phyloP scores from a whole-genome alignment of 2,888 invertebrate species.

The Emesis castigata region DNA sequence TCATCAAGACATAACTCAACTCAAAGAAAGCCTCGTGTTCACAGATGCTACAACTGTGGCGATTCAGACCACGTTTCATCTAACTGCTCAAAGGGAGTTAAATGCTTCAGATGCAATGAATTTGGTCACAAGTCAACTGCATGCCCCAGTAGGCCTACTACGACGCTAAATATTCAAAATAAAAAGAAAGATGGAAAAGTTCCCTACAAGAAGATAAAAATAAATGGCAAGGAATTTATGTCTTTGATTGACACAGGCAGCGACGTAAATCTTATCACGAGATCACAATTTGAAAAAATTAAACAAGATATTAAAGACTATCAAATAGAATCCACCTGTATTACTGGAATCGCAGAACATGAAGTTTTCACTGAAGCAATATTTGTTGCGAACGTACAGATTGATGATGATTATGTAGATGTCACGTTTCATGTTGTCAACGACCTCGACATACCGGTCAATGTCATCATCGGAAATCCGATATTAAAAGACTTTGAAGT shows the following conservation, averaged over 20 bases:
- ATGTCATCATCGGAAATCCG: slow-evolving; percentile 44
- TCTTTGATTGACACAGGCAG: too few species aligned
- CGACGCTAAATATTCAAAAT: too few species aligned
- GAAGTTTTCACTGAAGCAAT: slow-evolving; percentile 42
- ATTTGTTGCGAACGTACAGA: slow-evolving; percentile 41
- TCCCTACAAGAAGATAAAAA: too few species aligned
- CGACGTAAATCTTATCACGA: slow-evolving; percentile 51
- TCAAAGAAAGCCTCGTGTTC: not conserved
- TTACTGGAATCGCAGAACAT: slow-evolving; percentile 41
- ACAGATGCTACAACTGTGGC: slow-evolving; percentile 61
- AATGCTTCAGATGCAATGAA: too few species aligned
- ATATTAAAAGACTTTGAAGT: slow-evolving; percentile 55
- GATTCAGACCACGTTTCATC: slow-evolving; percentile 35
- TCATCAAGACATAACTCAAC: not conserved
- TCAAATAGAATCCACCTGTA: not conserved
- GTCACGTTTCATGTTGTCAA: slow-evolving; percentile 44
- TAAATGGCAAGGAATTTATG: too few species aligned
- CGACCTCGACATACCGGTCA: slow-evolving; percentile 47
- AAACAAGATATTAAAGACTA: not conserved
- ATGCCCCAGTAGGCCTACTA: too few species aligned
- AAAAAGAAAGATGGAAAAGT: too few species aligned
- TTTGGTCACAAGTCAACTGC: too few species aligned
- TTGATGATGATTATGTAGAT: slow-evolving; percentile 42
- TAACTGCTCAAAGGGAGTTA: slow-evolving; percentile 65
- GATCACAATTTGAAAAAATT: slow-evolving; percentile 23